Percentiles rank a stretch among this genome's conserved stretches.
These are phyloP conservation scores for Bos taurus DNA, from an alignment of 2,113 vertebrate genomes.

Conservation along the genomic window ARS-UCD2.0 NC_037340.1:78784001-78784500, in stretches of 20 bases:
- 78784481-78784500: neutral
- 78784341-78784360: accelerated
- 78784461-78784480: neutral
- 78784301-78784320: neutral
- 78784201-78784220: neutral
- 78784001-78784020: neutral
- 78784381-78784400: neutral
- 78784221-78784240: neutral
- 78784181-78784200: neutral
- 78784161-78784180: neutral
- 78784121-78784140: neutral
- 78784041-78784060: neutral
- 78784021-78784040: neutral
- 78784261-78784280: neutral
- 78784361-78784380: neutral
- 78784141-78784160: neutral
- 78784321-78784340: neutral
- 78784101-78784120: neutral
- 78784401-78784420: neutral
- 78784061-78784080: neutral
- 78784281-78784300: neutral
- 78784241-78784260: accelerated
- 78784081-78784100: neutral
- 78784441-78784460: neutral
- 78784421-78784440: neutral